Evolutionary conservation across 2,888 invertebrate genomes (phyloP), one percentile per base, ranked within the genome.

Genomic region (Lucinisca nassula): DNA sequence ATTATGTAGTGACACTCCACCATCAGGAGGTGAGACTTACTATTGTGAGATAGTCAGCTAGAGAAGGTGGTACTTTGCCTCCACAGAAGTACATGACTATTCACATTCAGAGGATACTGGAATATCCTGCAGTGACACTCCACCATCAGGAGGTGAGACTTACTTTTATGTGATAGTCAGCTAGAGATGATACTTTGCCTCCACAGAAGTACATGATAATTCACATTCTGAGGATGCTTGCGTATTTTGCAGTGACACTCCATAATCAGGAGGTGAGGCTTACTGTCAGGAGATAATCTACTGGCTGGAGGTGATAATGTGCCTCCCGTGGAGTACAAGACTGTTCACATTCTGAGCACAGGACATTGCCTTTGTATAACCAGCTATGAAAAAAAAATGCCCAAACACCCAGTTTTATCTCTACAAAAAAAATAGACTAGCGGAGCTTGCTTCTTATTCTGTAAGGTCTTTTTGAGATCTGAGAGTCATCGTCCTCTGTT

Each of bases 61-160:
- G 10, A 12, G 45, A 17, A 17, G 45, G 45, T 12, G 8, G 17
- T 17, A 45, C 8, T 8, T 17, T 45, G 17, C 8, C 45, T n/a
- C 79, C 49, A 87, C 89, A 86, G 87, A 88, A 21, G 79, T 79
- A 3, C 90, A 88, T 76, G 82, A 91, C 82, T 93, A 93, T 76
- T 73, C 30, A 8, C 91, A 91, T 74, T 49, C 49, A 6, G 92
- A 92, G 70, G 90, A 92, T 86, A 93, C 92, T n/a, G 92, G 93
- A 4, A 92, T 91, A 12, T 58, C 91, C 72, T 93, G 93, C 75
- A 45, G 45, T 17, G 45, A 45, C 17, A 45, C 45, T 12, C 45
- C 45, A 45, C 45, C 45, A 8, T 45, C 45, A 45, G 45, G 45
- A 17, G 45, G 45, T 45, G 17, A 45, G 45, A n/a, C n/a, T n/a